Evolutionary conservation across 1,140 invertebrate species (phyloP).

Genomic region (Sitophilus oryzae): DNA sequence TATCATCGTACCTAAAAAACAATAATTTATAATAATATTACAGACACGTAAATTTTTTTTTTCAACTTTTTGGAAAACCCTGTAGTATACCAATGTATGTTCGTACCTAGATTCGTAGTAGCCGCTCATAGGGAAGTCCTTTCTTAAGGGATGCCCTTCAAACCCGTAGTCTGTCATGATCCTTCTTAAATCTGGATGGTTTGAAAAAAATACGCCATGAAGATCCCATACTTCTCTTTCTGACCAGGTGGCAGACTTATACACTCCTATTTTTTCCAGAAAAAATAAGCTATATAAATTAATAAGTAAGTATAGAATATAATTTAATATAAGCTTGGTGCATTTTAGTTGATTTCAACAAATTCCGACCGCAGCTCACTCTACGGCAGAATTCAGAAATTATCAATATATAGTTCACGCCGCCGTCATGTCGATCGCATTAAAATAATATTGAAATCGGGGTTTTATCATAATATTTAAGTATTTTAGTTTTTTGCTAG

Average conservation of each 20-base stretch:
- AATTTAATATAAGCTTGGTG: no score
- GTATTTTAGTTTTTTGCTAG: no score
- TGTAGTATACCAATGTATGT: background rate
- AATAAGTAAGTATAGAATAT: no score
- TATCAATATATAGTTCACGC: no score
- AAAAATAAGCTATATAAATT: no score
- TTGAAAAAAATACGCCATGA: conserved; percentile 46
- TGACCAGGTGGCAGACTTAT: conserved; percentile 42
- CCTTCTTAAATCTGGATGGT: conserved; percentile 48
- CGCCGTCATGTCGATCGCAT: no score
- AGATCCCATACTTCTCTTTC: conserved; percentile 49
- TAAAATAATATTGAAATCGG: no score
- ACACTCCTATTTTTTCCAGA: conserved; percentile 34
- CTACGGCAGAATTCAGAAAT: no score
- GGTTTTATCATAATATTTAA: no score
- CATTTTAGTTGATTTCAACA: no score
- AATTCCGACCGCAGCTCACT: no score
- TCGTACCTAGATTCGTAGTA: conserved; percentile 39
- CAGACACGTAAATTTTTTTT: background rate
- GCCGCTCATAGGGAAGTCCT: conserved; percentile 46
- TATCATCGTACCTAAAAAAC: conserved; percentile 44
- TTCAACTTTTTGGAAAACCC: background rate
- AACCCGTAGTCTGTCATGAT: conserved; percentile 49
- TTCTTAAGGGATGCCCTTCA: conserved; percentile 44
- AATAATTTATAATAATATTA: background rate